These are phyloP conservation scores for Parnassius smintheus DNA, from an alignment of 2,888 invertebrate genomes.

Conservation along the genomic window DNA sequence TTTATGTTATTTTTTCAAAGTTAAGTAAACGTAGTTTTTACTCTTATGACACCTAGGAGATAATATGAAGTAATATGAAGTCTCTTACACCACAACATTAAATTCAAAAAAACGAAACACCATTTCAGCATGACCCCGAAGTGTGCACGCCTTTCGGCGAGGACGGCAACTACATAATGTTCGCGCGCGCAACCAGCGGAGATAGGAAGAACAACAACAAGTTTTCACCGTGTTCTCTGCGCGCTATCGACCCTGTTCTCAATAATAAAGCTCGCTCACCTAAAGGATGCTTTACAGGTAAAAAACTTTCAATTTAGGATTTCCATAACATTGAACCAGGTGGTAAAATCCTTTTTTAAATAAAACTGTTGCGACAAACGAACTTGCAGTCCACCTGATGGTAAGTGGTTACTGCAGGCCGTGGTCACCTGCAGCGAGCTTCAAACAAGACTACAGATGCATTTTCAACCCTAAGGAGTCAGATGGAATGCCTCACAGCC, in stretches of 20 bases:
- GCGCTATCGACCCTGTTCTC: constrained; percentile 94
- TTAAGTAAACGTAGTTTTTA: too few species aligned
- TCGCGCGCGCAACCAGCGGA: constrained; percentile 98
- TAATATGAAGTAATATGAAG: too few species aligned
- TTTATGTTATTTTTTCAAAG: too few species aligned
- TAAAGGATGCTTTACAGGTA: constrained; percentile 96
- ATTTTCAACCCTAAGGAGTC: too few species aligned
- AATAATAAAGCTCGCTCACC: constrained; percentile 94
- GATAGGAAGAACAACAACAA: constrained; percentile 98
- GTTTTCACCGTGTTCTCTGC: constrained; percentile 96
- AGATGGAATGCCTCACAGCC: too few species aligned
- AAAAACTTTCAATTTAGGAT: neutral
- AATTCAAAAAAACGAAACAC: constrained; percentile 16
- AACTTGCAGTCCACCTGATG: too few species aligned
- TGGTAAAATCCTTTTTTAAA: neutral
- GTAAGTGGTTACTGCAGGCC: neutral
- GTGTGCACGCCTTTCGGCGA: constrained; percentile 96
- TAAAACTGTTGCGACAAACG: neutral
- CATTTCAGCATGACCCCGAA: constrained; percentile 94
- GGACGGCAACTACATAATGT: constrained; percentile 99
- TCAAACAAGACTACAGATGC: too few species aligned
- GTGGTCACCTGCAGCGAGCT: too few species aligned
- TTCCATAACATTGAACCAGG: neutral
- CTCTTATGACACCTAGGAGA: too few species aligned
- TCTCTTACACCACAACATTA: neutral